These are phyloP conservation scores for Bombyx mandarina DNA, from an alignment of 1,140 invertebrate genomes.

Conservation along the genomic window DNA sequence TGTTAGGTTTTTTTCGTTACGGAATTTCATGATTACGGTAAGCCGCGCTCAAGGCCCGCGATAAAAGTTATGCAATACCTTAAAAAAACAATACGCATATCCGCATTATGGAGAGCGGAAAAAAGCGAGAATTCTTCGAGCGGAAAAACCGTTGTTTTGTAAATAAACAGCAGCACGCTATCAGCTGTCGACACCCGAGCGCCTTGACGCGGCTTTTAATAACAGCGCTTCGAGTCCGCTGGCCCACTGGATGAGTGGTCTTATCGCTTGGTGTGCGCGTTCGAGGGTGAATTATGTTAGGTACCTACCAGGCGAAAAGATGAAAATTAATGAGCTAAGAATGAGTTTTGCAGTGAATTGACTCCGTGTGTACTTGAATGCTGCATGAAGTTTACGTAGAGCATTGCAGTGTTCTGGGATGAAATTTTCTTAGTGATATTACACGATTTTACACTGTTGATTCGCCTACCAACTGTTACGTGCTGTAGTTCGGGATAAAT, in stretches of 20 bases:
- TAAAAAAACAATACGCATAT: constrained; percentile 31
- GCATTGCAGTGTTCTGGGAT: too few species aligned
- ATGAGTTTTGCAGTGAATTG: constrained; percentile 34
- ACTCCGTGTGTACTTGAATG: constrained; percentile 20
- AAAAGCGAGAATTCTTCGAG: constrained; percentile 48
- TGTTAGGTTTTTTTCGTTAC: too few species aligned
- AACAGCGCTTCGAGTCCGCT: constrained; percentile 20
- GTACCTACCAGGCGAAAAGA: constrained; percentile 49
- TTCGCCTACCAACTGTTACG: too few species aligned
- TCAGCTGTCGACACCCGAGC: constrained; percentile 61
- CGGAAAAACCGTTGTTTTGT: constrained; percentile 61
- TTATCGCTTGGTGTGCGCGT: constrained; percentile 61
- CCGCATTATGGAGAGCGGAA: constrained; percentile 22
- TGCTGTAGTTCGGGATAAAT: too few species aligned
- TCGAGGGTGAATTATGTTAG: constrained; percentile 66
- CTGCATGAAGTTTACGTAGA: neutral
- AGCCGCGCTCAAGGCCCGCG: too few species aligned
- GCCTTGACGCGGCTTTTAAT: constrained; percentile 56
- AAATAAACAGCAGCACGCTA: constrained; percentile 60
- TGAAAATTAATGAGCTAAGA: constrained; percentile 69
- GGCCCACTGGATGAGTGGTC: constrained; percentile 41
- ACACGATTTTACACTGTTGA: neutral
- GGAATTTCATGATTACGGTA: too few species aligned
- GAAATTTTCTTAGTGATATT: neutral
- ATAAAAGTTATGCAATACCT: too few species aligned